Base-by-base conservation (phyloP, 2,888 invertebrate species). In the Caenorhabditis imperialis region DNA sequence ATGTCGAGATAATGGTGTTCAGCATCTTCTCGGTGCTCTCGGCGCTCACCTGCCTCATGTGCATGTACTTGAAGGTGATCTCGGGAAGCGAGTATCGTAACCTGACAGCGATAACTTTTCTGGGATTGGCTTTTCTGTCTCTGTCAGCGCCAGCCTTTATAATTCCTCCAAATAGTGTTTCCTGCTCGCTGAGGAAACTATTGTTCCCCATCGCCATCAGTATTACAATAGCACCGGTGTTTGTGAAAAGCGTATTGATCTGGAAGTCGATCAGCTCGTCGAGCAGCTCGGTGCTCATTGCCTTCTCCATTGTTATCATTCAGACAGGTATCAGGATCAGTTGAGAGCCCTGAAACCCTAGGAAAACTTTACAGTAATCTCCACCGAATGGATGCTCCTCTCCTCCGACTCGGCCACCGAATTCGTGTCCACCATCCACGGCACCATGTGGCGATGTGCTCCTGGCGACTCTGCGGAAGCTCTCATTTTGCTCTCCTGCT, bases 1-100 rank as follows among this genome's bases (percentile, higher is more conserved):
- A 80, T 47, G 18, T 78, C 20, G 70, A 77, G 18, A 77, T 82
- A 1, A 58, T 84, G 50, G 65, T 83, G 14, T 83, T 82, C 69
- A 58, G 77, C 2, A 76, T 76, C 10, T 60, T 75, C 37, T 63
- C 80, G 37, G 81, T 84, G 6, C 33, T 82, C 14, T 65, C 79
- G 20, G 77, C 78, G 38, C 67, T 81, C 16, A 77, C 81, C 22
- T 83, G 81, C 45, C 70, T 82, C 23, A 75, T 84, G 79, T 83
- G 84, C 45, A 84, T 84, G 70, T 85, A 85, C 48, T 78, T 84
- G 44, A 77, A 82, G 54, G 75, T 84, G 30, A 78, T 85, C 6
- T 70, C 75, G 7, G 50, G 73, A 1, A 63, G 67, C 45, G 81
- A 84, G 20, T 85, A 82, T 55, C 71, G 82, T 14, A 70, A 76